These are phyloP conservation scores for Hypocryptadius cinnamomeus DNA, from an alignment of 2,113 vertebrate genomes.

Conservation along the genomic window DNA sequence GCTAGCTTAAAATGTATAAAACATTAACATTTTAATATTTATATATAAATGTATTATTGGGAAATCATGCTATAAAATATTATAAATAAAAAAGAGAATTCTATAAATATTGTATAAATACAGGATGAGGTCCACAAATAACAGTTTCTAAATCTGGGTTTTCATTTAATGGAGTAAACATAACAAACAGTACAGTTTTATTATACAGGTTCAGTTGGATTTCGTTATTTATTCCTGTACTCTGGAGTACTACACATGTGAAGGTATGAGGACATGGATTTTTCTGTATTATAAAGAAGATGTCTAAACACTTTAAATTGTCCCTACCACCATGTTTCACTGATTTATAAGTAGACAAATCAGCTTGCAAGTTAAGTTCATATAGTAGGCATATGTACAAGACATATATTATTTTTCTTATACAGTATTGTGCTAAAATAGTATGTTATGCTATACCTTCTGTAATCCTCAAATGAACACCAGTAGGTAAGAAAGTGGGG, in stretches of 20 bases:
- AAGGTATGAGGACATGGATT: not conserved
- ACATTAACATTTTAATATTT: conserved; percentile 62
- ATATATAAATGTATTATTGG: conserved; percentile 56
- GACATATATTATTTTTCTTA: not conserved
- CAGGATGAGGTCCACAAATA: conserved; percentile 25
- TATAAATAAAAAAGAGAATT: conserved; percentile 42
- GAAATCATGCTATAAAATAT: conserved; percentile 28
- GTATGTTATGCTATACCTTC: not conserved
- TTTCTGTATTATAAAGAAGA: not conserved
- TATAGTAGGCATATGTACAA: not conserved
- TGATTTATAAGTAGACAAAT: not conserved
- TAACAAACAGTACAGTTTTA: conserved; percentile 5
- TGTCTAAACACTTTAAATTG: not conserved
- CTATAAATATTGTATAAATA: conserved; percentile 54
- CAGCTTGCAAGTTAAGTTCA: not conserved
- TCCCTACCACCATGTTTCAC: not conserved
- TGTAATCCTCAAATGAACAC: not conserved
- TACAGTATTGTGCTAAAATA: not conserved
- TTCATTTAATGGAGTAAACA: conserved; percentile 14
- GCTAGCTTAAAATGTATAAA: conserved; percentile 54
- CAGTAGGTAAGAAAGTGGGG: not conserved
- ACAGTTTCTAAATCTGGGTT: conserved; percentile 7
- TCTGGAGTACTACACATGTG: not conserved
- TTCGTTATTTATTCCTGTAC: conserved; percentile 40
- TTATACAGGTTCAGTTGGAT: conserved; percentile 27